Evolutionary conservation across 2,797 vertebrate genomes (phyloP).

Genomic region (Cuniculus paca): DNA sequence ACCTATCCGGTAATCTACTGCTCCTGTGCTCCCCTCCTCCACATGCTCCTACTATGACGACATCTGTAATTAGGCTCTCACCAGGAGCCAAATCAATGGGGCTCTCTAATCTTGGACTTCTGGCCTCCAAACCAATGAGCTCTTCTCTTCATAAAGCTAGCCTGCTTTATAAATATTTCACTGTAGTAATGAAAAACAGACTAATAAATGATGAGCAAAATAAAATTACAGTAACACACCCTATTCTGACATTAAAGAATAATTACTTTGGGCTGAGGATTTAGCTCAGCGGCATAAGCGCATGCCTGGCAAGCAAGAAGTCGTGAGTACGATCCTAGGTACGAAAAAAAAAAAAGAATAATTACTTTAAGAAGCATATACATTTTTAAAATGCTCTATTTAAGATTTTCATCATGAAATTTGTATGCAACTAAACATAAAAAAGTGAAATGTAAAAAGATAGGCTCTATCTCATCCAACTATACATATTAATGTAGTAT

Average conservation of each 20-base stretch:
- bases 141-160: not conserved
- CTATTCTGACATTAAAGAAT: not conserved
- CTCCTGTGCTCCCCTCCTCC: not conserved
- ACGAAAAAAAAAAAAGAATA: too few species aligned
- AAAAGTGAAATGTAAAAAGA: constrained; percentile 22
- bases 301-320: too few species aligned
- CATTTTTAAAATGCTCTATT: not conserved
- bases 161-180: not conserved
- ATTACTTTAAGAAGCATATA: not conserved
- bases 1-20: not conserved
- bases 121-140: not conserved
- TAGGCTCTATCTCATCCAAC: not conserved
- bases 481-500: not conserved
- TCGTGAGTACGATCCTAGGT: too few species aligned
- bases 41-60: too few species aligned
- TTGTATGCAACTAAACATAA: not conserved
- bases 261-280: too few species aligned
- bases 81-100: not conserved
- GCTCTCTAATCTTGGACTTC: not conserved
- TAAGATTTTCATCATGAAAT: constrained; percentile 33
- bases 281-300: too few species aligned
- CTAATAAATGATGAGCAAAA: not conserved
- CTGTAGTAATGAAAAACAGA: not conserved
- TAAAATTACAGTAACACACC: not conserved
- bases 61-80: not conserved